phyloP scores from a whole-genome alignment of 2,113 vertebrate species.

The Mandrillus leucophaeus region DNA sequence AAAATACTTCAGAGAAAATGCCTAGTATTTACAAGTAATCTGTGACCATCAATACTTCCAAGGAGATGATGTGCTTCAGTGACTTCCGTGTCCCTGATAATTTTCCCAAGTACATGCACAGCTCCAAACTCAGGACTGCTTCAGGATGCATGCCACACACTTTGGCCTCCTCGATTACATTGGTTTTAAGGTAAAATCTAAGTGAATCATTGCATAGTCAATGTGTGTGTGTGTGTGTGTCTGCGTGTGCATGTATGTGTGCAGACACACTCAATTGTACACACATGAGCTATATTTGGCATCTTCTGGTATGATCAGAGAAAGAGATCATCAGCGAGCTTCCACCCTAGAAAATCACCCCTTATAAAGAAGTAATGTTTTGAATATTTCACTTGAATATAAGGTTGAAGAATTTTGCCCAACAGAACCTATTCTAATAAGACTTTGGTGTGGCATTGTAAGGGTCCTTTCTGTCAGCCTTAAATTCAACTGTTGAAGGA shows the following conservation, averaged over 20 bases:
- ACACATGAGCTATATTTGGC: too few species aligned
- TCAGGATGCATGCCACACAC: slow-evolving; percentile 83
- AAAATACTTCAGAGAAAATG: slow-evolving; percentile 77
- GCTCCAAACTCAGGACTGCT: slow-evolving; percentile 85
- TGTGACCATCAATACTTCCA: slow-evolving; percentile 87
- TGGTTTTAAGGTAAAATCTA: slow-evolving; percentile 82
- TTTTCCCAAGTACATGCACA: slow-evolving; percentile 88
- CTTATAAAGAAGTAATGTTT: neutral
- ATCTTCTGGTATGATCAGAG: neutral
- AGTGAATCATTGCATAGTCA: neutral
- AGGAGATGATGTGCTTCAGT: slow-evolving; percentile 91
- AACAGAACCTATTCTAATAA: neutral
- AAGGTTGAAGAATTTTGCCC: neutral
- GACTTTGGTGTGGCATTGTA: neutral
- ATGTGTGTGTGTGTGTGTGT: neutral
- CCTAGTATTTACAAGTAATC: slow-evolving; percentile 86
- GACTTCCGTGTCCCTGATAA: slow-evolving; percentile 87
- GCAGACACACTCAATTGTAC: neutral
- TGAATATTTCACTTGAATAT: neutral
- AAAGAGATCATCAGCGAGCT: neutral
- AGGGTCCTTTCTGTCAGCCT: neutral
- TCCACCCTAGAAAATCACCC: neutral
- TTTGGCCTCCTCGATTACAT: slow-evolving; percentile 86
- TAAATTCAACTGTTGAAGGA: neutral
- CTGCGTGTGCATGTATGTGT: neutral